Conservation (phyloP, 2,888 invertebrate genomes). For the Catocala fraxini region DNA sequence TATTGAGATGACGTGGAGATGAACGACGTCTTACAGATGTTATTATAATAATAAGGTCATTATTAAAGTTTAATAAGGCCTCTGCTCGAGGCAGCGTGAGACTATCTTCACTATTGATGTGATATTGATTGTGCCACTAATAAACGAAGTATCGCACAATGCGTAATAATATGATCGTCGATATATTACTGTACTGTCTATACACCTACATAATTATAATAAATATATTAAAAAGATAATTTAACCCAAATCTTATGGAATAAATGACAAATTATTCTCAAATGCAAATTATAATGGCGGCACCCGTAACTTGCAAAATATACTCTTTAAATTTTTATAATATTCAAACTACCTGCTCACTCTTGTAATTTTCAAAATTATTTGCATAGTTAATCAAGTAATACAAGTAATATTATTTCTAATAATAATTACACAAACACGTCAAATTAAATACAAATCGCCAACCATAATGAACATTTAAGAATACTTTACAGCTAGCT, state of each 20-base stretch:
- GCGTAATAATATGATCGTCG: constrained; percentile 5
- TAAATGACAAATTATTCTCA: constrained; percentile 3
- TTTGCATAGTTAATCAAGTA: too few species aligned
- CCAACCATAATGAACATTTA: constrained; percentile 24
- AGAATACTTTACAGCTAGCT: constrained; percentile 18
- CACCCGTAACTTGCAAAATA: too few species aligned
- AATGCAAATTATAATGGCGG: not conserved
- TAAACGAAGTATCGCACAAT: not conserved
- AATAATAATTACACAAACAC: too few species aligned
- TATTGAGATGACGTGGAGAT: constrained; percentile 18
- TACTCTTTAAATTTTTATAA: too few species aligned
- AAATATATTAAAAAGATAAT: constrained; percentile 16
- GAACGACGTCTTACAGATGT: constrained; percentile 19
- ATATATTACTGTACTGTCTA: not conserved
- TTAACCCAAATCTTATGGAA: constrained; percentile 12
- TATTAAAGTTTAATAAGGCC: constrained; percentile 21
- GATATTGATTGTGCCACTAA: constrained; percentile 11
- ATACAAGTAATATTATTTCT: too few species aligned
- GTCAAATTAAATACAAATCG: not conserved
- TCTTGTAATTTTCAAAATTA: too few species aligned
- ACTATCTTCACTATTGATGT: constrained; percentile 10
- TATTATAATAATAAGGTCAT: constrained; percentile 22
- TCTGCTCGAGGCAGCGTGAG: constrained; percentile 17
- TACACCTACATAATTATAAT: constrained; percentile 7
- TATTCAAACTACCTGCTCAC: too few species aligned